These are phyloP conservation scores for Lepus oiostolus DNA, from an alignment of 2,797 vertebrate species.

Conservation along the genomic window DNA sequence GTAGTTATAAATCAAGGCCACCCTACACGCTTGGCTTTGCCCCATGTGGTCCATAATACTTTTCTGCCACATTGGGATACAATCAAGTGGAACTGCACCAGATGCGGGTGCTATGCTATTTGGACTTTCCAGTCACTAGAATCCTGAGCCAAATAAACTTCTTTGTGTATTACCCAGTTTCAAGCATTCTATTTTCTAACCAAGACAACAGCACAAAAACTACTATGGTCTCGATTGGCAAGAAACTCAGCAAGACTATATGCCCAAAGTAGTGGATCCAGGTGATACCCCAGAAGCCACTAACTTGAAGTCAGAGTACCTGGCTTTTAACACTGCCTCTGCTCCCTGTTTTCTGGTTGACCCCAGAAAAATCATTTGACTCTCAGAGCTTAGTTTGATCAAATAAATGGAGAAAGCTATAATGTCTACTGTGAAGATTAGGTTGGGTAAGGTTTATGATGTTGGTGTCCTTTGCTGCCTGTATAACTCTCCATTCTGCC, in stretches of 20 bases:
- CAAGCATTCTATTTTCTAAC: too few species aligned
- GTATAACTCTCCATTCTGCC: neutral
- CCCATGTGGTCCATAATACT: too few species aligned
- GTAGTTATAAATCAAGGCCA: too few species aligned
- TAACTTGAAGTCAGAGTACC: neutral
- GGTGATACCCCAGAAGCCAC: neutral
- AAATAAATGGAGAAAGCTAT: neutral
- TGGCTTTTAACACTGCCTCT: neutral
- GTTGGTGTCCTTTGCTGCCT: neutral
- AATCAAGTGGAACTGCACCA: too few species aligned
- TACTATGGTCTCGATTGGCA: neutral
- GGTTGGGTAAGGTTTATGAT: fast-evolving
- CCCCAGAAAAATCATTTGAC: neutral
- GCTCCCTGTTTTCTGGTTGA: too few species aligned
- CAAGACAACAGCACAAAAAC: neutral
- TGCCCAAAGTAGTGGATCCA: neutral
- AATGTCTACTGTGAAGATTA: neutral
- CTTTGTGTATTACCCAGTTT: too few species aligned
- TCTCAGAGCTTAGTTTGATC: neutral
- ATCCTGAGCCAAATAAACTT: too few species aligned
- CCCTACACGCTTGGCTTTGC: too few species aligned
- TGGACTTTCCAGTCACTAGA: too few species aligned
- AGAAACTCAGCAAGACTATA: neutral
- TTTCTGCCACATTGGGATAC: too few species aligned
- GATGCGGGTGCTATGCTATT: too few species aligned